Conservation (phyloP, 1,140 invertebrate genomes). For the Hylyphantes graminicola region DNA sequence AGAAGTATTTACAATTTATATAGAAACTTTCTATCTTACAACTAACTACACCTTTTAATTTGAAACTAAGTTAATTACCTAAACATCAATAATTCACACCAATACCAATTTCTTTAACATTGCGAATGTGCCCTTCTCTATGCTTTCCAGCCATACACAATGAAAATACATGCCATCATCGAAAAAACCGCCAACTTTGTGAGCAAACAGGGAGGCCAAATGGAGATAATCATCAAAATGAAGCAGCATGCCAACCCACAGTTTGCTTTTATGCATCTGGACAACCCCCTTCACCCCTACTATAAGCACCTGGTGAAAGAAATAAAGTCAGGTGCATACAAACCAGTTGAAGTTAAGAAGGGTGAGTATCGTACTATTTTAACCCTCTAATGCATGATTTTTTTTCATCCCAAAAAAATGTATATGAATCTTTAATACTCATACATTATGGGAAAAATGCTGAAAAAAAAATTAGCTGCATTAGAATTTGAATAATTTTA, state of each 20-base stretch:
- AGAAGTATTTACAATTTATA: too few relatives aligned
- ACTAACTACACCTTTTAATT: too few relatives aligned
- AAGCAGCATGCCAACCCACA: slow-evolving; percentile 94
- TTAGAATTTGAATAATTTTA: too few relatives aligned
- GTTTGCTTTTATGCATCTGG: slow-evolving; percentile 93
- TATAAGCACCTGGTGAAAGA: slow-evolving; percentile 85
- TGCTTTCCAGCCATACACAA: slow-evolving; percentile 83
- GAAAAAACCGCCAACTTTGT: slow-evolving; percentile 97
- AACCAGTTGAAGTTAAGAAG: slow-evolving; percentile 64
- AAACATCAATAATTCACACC: too few relatives aligned
- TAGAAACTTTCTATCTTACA: too few relatives aligned
- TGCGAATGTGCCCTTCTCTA: slow-evolving; percentile 37
- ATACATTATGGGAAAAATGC: too few relatives aligned
- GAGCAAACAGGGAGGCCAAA: slow-evolving; percentile 90
- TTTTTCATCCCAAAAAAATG: too few relatives aligned
- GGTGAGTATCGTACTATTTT: too few relatives aligned
- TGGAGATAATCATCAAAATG: slow-evolving; percentile 98
- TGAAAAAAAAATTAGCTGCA: too few relatives aligned
- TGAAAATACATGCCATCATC: slow-evolving; percentile 93
- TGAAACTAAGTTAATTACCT: too few relatives aligned
- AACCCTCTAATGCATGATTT: too few relatives aligned
- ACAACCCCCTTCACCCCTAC: slow-evolving; percentile 86
- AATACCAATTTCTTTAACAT: background rate
- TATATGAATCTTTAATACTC: too few relatives aligned
- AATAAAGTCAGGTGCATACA: slow-evolving; percentile 85